A percentile compares a stretch with the other conserved stretches of the same genome.
These are phyloP conservation scores for Sclerurus mexicanus DNA, from an alignment of 2,113 vertebrate genomes.

Conservation along the genomic window DNA sequence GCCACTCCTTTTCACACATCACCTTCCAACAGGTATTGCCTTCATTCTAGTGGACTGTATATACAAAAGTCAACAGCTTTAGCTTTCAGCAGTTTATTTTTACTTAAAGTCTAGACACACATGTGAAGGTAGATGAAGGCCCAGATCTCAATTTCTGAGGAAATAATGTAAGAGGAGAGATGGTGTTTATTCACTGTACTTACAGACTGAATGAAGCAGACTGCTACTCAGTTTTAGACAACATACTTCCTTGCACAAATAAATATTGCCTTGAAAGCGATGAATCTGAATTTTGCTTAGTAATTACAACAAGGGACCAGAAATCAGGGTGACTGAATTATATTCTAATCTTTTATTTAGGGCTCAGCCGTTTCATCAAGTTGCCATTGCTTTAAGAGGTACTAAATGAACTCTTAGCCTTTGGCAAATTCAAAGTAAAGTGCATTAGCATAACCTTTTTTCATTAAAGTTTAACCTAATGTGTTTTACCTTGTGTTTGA, in stretches of 20 bases:
- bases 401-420: not conserved
- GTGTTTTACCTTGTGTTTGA: conserved; percentile 3
- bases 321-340: not conserved
- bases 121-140: not conserved
- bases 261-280: not conserved
- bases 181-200: not conserved
- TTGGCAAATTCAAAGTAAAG: not conserved
- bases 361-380: not conserved
- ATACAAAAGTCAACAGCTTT: not conserved
- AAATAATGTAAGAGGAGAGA: not conserved
- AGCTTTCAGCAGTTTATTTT: conserved; percentile 10
- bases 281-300: not conserved
- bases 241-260: not conserved
- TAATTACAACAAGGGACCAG: not conserved
- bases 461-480: conserved; percentile 1
- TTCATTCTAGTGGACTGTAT: not conserved
- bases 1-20: not conserved
- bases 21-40: not conserved
- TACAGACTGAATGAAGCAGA: not conserved
- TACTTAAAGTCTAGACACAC: not conserved
- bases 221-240: not conserved
- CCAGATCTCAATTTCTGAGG: not conserved
- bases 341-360: not conserved
- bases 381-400: not conserved
- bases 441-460: not conserved